Conservation (phyloP, 2,113 vertebrate species). For the Nanger granti region DNA sequence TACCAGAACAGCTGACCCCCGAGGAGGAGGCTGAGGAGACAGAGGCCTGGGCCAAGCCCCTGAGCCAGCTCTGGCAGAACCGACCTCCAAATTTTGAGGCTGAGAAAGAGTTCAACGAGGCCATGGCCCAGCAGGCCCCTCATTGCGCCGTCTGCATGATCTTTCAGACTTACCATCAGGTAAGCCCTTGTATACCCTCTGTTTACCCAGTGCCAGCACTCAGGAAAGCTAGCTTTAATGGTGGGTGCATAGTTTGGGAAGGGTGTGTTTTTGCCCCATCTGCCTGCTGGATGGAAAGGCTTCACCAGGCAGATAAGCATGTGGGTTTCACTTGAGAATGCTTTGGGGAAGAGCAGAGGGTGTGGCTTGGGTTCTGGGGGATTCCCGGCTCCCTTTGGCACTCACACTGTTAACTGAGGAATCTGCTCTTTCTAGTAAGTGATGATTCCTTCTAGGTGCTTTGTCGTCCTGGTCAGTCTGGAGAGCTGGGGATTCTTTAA, state of each 20-base stretch:
- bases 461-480: neutral
- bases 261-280: neutral
- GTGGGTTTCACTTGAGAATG: neutral
- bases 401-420: neutral
- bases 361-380: neutral
- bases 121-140: conserved; percentile 87
- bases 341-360: neutral
- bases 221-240: neutral
- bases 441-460: neutral
- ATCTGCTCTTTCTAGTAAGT: neutral
- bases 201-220: neutral
- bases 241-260: neutral
- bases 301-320: neutral
- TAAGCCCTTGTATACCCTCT: conserved; percentile 18
- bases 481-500: neutral
- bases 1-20: conserved; percentile 81
- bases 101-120: conserved; percentile 90
- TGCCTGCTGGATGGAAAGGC: neutral
- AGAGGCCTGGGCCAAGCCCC: conserved; percentile 92
- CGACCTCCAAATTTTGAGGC: conserved; percentile 86
- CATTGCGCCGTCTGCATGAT: conserved; percentile 95
- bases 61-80: conserved; percentile 92
- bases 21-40: conserved; percentile 91
- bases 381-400: neutral
- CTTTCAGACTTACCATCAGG: conserved; percentile 90